Base-by-base conservation (phyloP, 2,113 vertebrate species). In the Oncorhynchus nerka region DNA sequence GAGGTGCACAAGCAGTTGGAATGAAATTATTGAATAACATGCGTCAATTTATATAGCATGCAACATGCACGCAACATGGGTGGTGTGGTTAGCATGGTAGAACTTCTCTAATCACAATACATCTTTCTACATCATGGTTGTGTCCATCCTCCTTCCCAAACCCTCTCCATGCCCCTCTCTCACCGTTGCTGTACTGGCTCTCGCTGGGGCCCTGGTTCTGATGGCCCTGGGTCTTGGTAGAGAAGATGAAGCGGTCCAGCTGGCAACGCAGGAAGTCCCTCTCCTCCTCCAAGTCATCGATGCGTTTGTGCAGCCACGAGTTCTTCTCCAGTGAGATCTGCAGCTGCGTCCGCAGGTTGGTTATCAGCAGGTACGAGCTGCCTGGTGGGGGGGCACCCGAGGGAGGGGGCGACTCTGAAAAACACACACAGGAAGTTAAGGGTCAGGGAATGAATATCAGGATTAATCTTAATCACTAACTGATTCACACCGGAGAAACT, bases 241-340 rank as follows among this genome's bases (percentile, higher is more conserved):
- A 95, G 61, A 94, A 95, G 82, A 97, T 96, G 87, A 96, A 97
- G 59, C 95, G 95, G 86, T 96, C 96, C 22, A 97, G 83, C 85
- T 97, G 96, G 77, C 96, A 97, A 12, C 95, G 93, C 7, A 97
- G 82, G 72, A 97, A 97, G 83, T 97, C 96, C 64, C 96, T 89
- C 89, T 97, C 96, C 81, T 97, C 96, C 82, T 96, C 95, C 86
- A 97, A 89, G 83, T 97, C 96, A 80, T 96, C 94, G 0, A 97
- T 97, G 80, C 95, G 92, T 81, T 97, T 97, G 91, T 95, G 95
- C 57, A 97, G 84, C 96, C 96, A 97, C 0, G 95, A 95, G 87
- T 96, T 97, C 84, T 96, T 94, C 90, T 97, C 95, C 77, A 96
- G 81, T 20, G 95, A 95, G 90, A 97, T 94, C 85, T 97, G 96